Conservation (phyloP, 2,113 vertebrate genomes). For the Ovis canadensis region DNA sequence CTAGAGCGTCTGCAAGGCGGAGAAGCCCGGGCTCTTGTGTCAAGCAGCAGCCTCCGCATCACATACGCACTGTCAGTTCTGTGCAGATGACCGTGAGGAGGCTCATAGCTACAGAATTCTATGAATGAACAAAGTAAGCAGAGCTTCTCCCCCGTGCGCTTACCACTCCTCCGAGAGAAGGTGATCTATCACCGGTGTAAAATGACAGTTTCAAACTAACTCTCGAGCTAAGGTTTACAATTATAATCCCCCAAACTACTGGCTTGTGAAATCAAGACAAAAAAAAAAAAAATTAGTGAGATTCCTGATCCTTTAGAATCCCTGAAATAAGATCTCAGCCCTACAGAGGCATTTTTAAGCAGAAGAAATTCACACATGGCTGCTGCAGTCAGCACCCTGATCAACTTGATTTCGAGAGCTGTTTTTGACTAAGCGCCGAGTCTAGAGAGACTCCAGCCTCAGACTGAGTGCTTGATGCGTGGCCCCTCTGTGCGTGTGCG, state of each 20-base stretch:
- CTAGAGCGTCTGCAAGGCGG: fast-evolving
- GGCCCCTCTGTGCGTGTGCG: fast-evolving
- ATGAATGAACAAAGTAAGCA: background rate
- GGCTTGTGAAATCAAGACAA: background rate
- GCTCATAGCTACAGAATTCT: background rate
- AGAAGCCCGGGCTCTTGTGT: too few relatives aligned
- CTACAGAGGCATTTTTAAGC: background rate
- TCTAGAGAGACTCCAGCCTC: background rate
- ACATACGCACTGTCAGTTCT: fast-evolving
- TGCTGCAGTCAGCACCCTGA: too few relatives aligned
- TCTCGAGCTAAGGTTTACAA: background rate
- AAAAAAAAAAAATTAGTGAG: background rate
- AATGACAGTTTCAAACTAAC: background rate
- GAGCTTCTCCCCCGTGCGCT: fast-evolving
- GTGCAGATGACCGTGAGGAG: fast-evolving
- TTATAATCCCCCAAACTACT: background rate
- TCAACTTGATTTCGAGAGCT: background rate
- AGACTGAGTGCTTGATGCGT: fast-evolving
- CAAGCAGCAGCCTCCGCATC: background rate
- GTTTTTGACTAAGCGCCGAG: background rate
- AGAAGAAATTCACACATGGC: background rate
- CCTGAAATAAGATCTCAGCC: background rate
- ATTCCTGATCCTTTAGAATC: background rate
- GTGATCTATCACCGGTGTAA: fast-evolving
- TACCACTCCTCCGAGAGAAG: background rate